phyloP scores from a whole-genome alignment of 2,113 vertebrate genomes.

The Prochilodus magdalenae region DNA sequence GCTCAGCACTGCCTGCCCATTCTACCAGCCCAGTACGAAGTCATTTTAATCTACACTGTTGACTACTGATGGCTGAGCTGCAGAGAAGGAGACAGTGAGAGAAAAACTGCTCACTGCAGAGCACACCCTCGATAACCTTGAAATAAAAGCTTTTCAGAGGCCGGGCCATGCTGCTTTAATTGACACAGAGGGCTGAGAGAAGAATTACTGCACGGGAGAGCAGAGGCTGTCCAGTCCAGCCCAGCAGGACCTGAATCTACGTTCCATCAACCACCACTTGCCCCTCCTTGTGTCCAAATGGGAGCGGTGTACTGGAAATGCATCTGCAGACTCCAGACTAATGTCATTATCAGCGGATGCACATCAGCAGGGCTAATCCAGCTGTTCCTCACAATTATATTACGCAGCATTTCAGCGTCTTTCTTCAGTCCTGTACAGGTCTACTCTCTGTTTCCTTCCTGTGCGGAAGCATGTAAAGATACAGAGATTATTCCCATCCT shows the following conservation, averaged over 20 bases:
- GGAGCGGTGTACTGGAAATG: constrained; percentile 63
- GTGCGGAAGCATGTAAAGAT: constrained; percentile 13
- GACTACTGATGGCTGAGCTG: constrained; percentile 28
- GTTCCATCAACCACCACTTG: constrained; percentile 37
- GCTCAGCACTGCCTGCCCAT: constrained; percentile 8
- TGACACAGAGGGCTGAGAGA: constrained; percentile 45
- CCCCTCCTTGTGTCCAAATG: constrained; percentile 50
- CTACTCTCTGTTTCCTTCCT: constrained; percentile 52
- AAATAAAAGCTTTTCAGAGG: constrained; percentile 54
- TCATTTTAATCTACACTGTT: constrained; percentile 33
- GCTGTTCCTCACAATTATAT: constrained; percentile 70
- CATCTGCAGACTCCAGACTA: constrained; percentile 73
- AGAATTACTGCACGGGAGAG: constrained; percentile 42
- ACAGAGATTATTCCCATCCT: not conserved
- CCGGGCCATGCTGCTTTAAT: constrained; percentile 49
- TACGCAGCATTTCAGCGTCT: constrained; percentile 70
- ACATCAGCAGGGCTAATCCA: constrained; percentile 65
- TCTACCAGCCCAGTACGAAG: constrained; percentile 1
- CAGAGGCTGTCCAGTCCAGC: constrained; percentile 6
- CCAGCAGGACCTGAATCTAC: not conserved
- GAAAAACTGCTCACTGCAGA: constrained; percentile 11
- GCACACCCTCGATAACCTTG: constrained; percentile 47
- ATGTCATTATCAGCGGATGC: constrained; percentile 75
- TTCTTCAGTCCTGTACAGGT: constrained; percentile 59
- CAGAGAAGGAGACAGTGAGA: constrained; percentile 6